Evolutionary conservation across 2,797 vertebrate species (phyloP), one percentile per base, ranked within the genome.

Genomic region (Gymnothorax reevesii): DNA sequence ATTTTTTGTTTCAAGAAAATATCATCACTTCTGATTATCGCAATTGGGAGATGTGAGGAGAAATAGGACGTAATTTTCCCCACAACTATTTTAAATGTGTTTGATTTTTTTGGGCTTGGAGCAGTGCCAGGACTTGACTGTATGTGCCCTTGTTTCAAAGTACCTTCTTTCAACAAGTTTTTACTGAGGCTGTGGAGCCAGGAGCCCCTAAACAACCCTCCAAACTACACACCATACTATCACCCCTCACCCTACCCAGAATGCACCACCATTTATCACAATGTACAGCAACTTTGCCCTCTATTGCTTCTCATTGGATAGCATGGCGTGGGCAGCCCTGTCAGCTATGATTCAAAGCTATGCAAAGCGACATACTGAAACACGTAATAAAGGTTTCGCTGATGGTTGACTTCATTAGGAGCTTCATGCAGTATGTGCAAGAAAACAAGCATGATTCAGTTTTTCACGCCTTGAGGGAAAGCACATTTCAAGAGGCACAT

Each of bases 301-400:
- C 88, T 88, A 87, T 88, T 82, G 85, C 89, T 87, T 85, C 89
- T 87, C 88, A 89, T 88, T 88, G 73, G 85, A 85, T 83, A 55
- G 83, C 83, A 82, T 73, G 80, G 55, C 82, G 87, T 90, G 89
- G 89, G 87, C 84, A 85, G 86, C 83, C 59, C 55, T 64, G 84
- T 55, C 6, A 25, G n/a, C 57, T 83, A 57, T 85, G 73, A 87
- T 85, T 73, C 84, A 80, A 60, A 83, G 84, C 88, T 75, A 66
- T 84, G 52, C 84, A 85, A 84, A 82, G 57, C 73, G 54, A 64
- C 87, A 88, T 88, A 89, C 88, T 88, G 83, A 88, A 88, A 91
- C 87, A 88, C 87, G 33, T 42, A 42, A 42, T 42, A 84, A 88
- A 87, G 80, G 85, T 79, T 77, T 13, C 88, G 87, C 86, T 85